These are phyloP conservation scores for Willowsia nigromaculata DNA, from an alignment of 2,888 invertebrate species.

Conservation along the genomic window DNA sequence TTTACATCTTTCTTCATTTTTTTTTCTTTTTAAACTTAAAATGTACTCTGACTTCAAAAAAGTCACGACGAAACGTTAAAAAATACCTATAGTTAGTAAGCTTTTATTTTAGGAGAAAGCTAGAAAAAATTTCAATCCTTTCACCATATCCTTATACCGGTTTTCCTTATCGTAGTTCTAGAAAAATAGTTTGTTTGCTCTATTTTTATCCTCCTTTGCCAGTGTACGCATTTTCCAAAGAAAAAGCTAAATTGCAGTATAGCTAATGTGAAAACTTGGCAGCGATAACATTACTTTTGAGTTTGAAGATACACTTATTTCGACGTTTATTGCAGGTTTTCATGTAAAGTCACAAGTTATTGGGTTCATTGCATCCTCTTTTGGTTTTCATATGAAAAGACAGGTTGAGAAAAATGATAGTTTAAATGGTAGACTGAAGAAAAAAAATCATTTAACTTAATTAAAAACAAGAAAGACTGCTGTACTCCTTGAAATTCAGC, in stretches of 20 bases:
- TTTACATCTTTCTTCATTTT: slow-evolving; percentile 11
- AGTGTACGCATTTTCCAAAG: not conserved
- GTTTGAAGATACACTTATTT: slow-evolving; percentile 33
- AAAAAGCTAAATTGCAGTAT: not conserved
- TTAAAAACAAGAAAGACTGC: not conserved
- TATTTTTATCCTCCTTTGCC: not conserved
- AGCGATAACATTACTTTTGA: slow-evolving; percentile 35
- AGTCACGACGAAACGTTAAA: not conserved
- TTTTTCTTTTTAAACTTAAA: not conserved
- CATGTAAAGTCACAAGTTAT: slow-evolving; percentile 26
- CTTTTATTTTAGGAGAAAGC: not conserved
- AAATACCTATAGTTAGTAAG: not conserved
- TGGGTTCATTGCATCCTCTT: slow-evolving; percentile 19
- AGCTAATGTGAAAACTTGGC: slow-evolving; percentile 56
- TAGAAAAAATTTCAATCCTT: not conserved
- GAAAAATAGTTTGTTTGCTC: not conserved
- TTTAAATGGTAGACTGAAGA: not conserved
- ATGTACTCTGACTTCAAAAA: not conserved
- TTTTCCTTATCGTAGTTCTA: no score
- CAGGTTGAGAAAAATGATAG: not conserved
- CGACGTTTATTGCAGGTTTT: slow-evolving; percentile 62
- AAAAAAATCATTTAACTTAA: not conserved
- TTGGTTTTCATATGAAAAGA: not conserved
- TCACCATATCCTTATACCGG: not conserved
- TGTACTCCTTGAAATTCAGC: not conserved